Evolutionary conservation across 1,140 invertebrate species (phyloP).

Genomic region (Octopus bimaculoides): DNA sequence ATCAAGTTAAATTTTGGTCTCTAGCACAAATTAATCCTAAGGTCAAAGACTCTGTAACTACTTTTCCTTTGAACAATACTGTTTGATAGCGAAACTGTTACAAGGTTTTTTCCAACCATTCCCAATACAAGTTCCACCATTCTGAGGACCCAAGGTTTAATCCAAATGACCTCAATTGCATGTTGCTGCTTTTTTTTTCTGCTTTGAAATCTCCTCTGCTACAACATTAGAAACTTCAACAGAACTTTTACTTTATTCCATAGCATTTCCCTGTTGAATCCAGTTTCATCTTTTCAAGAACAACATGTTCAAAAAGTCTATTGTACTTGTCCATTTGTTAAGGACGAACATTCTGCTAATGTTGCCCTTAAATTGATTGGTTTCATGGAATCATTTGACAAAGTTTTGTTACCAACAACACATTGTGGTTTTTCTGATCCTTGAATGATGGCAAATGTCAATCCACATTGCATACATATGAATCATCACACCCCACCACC

Average conservation of each 20-base stretch:
- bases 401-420: neutral
- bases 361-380: neutral
- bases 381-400: slow-evolving; percentile 7
- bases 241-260: neutral
- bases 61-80: neutral
- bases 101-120: neutral
- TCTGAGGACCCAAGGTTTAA: neutral
- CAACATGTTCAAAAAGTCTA: neutral
- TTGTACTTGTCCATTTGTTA: neutral
- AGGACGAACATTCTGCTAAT: neutral
- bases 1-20: neutral
- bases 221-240: neutral
- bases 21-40: neutral
- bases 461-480: neutral
- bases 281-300: neutral
- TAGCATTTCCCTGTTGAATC: neutral
- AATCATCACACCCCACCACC: neutral
- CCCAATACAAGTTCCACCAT: neutral
- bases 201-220: neutral
- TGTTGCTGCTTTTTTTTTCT: neutral
- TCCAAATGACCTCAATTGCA: neutral
- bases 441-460: neutral
- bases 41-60: neutral
- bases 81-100: slow-evolving; percentile 1
- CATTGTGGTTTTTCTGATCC: neutral